Evolutionary conservation across 2,888 invertebrate species (phyloP), one percentile per base, ranked within the genome.

Genomic region (Leptopilina syphax): DNA sequence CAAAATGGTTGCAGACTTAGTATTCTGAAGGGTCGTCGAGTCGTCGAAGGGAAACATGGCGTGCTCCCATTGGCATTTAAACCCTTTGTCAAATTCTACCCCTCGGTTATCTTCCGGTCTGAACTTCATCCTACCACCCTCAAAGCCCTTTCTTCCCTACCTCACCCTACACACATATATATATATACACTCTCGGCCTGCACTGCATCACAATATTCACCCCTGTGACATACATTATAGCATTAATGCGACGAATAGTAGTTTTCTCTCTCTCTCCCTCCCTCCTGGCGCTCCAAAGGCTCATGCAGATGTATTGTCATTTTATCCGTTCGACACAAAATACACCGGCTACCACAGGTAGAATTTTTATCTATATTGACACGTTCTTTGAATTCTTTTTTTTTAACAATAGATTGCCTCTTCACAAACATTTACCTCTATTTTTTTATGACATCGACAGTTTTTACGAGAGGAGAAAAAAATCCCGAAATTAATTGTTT

Each of bases 71-170:
- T 83, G 85, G 84, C 83, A 87, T 88, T 88, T 86, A 86, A 88
- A 88, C 85, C 85, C 87, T 87, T 88, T 87, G 85, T 87, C 85
- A 82, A 84, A 84, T 83, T 82, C 80, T 78, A 79, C 80, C 78
- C 80, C 80, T 79, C 83, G 79, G 50, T 50, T 68, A 78, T 76
- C 79, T 78, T 44, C 77, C 60, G 54, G 60, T 77, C 73, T 66
- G 67, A 44, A 76, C 63, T 63, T 27, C n/a, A 54, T 70, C 54
- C 68, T 3, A 60, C 82, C 79, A 79, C 82, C 82, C 79, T 82
- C 82, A 80, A 50, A 50, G 76, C 82, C 82, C 79, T 79, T 79
- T 77, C 80, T 81, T 67, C 27, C 54, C 50, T 57, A 41, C 67
- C 77, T 67, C 82, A 73, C 78, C 78, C 80, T 63, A 63, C 4